These are phyloP conservation scores for Arion vulgaris DNA, from an alignment of 1,140 invertebrate genomes.

Conservation along the genomic window DNA sequence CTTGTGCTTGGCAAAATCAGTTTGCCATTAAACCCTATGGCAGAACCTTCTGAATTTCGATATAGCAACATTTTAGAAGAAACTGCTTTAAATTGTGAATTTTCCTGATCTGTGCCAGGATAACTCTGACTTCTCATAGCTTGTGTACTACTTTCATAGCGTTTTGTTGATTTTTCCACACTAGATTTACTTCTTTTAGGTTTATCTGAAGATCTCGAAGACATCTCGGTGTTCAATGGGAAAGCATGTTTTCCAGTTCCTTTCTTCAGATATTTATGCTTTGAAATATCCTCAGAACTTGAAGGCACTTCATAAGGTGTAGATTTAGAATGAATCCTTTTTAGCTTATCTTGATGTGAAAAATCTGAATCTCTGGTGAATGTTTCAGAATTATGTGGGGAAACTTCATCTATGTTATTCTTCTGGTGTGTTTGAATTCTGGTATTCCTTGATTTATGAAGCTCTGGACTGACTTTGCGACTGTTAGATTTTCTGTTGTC, in stretches of 20 bases:
- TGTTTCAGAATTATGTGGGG: neutral
- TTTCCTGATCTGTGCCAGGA: neutral
- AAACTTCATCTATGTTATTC: neutral
- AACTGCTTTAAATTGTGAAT: neutral
- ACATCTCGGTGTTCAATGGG: neutral
- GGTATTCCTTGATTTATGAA: too few relatives aligned
- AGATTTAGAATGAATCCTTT: neutral
- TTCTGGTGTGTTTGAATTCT: conserved; percentile 2
- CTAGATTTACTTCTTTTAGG: neutral
- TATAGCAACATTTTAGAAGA: neutral
- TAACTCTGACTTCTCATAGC: conserved; percentile 26
- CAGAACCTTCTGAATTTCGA: conserved; percentile 15
- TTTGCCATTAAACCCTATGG: conserved; percentile 32
- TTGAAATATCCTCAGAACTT: conserved; percentile 25
- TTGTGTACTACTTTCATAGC: neutral
- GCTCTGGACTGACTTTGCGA: too few relatives aligned
- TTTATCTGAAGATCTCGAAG: neutral
- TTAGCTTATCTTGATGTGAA: neutral
- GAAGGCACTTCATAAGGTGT: neutral
- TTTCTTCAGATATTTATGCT: conserved; percentile 34
- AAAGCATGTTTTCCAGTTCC: neutral
- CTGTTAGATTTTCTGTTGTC: neutral
- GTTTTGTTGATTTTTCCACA: neutral
- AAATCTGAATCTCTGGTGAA: neutral
- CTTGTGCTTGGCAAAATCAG: neutral